Base-by-base conservation (phyloP, 2,113 vertebrate genomes). In the Meleagris gallopavo region DNA sequence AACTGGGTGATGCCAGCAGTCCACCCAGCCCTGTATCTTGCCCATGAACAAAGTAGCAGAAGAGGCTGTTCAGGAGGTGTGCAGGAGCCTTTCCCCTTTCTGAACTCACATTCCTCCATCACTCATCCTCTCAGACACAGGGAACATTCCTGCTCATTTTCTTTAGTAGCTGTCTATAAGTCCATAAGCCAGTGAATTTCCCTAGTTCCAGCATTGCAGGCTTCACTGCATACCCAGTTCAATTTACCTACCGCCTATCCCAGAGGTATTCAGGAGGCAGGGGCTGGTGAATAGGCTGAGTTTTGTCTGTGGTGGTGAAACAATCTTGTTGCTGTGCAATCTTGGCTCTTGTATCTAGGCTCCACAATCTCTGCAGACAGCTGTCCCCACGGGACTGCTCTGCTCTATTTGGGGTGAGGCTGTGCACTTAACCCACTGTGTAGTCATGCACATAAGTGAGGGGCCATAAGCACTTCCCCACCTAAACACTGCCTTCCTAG, bases 21-120 rank as follows among this genome's bases (percentile, higher is more conserved):
- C 24, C 55, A 40, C 13, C 11, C 17, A 57, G 48, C 27, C 48
- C 38, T 60, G 38, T 85, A 11, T 41, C 45, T 38, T 30, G 19
- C 27, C 1, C 0, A 17, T 54, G 64, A 21, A 20, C 0, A 1
- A 34, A 76, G 69, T 20, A 32, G 13, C 10, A 57, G 69, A 16
- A 54, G 41, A 76, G 19, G 19, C 12, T 40, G 12, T 52, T 58
- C 29, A 57, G 46, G 27, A 41, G 43, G 36, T 4, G 5, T 57
- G 46, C 11, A 32, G 36, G 19, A 75, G 9, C 30, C 24, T 32
- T 66, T 14, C 25, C 54, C 17, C 27, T 24, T 81, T 58, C 69
- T 32, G 55, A 27, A 32, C 30, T 81, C 75, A 38, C 24, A 19
- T 3, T 10, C 13, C 43, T 36, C 60, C 6, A 4, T 61, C 27